These are phyloP conservation scores for Phortica okadai DNA, from an alignment of 2,888 invertebrate genomes.

Conservation along the genomic window DNA sequence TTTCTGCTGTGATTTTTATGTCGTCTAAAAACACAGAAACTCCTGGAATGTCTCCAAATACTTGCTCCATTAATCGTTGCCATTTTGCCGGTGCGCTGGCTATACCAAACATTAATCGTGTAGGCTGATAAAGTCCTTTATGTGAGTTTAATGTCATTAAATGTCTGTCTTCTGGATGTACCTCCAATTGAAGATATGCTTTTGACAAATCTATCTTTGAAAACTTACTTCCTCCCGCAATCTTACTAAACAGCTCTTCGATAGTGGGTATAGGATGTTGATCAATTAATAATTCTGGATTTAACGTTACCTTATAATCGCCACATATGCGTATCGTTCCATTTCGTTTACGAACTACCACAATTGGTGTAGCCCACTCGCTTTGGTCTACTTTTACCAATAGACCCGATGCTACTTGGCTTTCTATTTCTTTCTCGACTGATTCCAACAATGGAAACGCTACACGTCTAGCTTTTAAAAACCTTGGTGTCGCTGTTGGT, in stretches of 20 bases:
- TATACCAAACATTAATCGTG: conserved; percentile 65
- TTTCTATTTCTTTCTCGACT: conserved; percentile 48
- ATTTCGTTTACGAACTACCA: conserved; percentile 56
- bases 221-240: conserved; percentile 55
- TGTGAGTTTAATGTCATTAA: conserved; percentile 64
- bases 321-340: conserved; percentile 54
- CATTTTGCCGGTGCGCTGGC: too few species aligned
- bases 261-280: conserved; percentile 58
- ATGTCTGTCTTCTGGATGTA: conserved; percentile 52
- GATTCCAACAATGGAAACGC: conserved; percentile 50
- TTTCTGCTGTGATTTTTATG: too few species aligned
- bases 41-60: too few species aligned
- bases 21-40: too few species aligned
- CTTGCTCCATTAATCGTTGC: too few species aligned
- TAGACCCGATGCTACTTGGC: conserved; percentile 41
- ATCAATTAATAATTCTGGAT: conserved; percentile 53
- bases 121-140: conserved; percentile 61
- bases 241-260: conserved; percentile 53
- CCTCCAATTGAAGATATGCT: conserved; percentile 70
- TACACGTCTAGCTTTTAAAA: conserved; percentile 52
- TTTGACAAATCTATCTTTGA: conserved; percentile 62
- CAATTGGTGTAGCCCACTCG: conserved; percentile 43
- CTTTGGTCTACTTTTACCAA: conserved; percentile 52
- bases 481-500: conserved; percentile 45
- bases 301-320: too few species aligned